Evolutionary conservation across 2,113 vertebrate species (phyloP).

Genomic region (Emydocephalus ijimae): DNA sequence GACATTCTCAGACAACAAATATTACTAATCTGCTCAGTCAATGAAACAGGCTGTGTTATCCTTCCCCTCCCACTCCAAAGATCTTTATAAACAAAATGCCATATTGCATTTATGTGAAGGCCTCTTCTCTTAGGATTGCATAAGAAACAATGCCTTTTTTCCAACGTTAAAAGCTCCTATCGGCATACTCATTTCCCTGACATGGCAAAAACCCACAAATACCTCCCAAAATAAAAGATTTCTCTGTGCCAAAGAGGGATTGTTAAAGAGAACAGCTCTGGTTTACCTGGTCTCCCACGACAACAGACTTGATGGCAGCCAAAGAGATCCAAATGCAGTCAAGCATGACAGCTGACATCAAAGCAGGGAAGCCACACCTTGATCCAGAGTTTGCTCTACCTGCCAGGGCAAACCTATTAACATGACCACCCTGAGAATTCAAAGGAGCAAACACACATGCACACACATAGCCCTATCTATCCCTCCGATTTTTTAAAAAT

Average conservation of each 20-base stretch:
- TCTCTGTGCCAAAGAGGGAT: conserved; percentile 30
- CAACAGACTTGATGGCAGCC: conserved; percentile 82
- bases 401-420: conserved; percentile 81
- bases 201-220: conserved; percentile 6
- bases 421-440: conserved; percentile 84
- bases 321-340: conserved; percentile 73
- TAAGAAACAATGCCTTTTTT: background rate
- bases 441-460: conserved; percentile 67
- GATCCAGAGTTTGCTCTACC: conserved; percentile 76
- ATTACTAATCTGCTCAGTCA: background rate
- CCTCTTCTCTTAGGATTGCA: background rate
- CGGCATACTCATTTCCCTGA: background rate
- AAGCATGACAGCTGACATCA: conserved; percentile 80
- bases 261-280: conserved; percentile 49
- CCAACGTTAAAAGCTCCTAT: background rate
- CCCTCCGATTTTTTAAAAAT: conserved; percentile 60
- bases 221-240: background rate
- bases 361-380: conserved; percentile 79
- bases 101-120: background rate
- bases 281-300: conserved; percentile 76
- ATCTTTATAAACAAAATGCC: background rate
- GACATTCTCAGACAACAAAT: background rate
- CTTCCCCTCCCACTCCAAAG: background rate
- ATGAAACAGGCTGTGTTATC: background rate
- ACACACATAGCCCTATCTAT: conserved; percentile 28